phyloP scores from a whole-genome alignment of 2,113 vertebrate species.

The Chionomys nivalis region DNA sequence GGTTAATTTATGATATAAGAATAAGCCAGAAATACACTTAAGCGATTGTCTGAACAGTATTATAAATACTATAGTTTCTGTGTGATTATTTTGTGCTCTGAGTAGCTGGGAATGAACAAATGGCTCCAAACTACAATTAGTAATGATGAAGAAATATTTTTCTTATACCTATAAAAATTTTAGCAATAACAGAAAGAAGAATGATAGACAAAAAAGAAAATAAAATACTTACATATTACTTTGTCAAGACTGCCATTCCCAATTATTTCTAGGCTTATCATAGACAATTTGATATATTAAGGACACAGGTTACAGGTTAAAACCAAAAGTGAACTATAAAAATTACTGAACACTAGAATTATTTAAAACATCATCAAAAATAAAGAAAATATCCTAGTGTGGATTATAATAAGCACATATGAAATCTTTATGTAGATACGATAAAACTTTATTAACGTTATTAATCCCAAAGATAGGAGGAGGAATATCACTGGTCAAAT shows the following conservation, averaged over 20 bases:
- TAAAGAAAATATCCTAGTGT: neutral
- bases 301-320: neutral
- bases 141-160: neutral
- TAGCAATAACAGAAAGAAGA: neutral
- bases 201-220: neutral
- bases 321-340: neutral
- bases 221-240: neutral
- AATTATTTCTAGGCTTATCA: neutral
- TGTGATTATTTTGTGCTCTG: no score
- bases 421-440: neutral
- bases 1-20: no score
- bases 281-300: neutral
- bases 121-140: no score
- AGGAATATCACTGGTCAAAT: neutral
- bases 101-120: no score
- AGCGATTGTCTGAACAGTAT: no score
- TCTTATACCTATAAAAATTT: neutral
- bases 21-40: no score
- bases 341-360: neutral
- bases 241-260: neutral
- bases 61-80: no score
- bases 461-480: neutral
- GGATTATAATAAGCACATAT: neutral
- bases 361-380: neutral
- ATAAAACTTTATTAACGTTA: neutral